Evolutionary conservation across 2,797 vertebrate species (phyloP).

Genomic region (Labroides dimidiatus): DNA sequence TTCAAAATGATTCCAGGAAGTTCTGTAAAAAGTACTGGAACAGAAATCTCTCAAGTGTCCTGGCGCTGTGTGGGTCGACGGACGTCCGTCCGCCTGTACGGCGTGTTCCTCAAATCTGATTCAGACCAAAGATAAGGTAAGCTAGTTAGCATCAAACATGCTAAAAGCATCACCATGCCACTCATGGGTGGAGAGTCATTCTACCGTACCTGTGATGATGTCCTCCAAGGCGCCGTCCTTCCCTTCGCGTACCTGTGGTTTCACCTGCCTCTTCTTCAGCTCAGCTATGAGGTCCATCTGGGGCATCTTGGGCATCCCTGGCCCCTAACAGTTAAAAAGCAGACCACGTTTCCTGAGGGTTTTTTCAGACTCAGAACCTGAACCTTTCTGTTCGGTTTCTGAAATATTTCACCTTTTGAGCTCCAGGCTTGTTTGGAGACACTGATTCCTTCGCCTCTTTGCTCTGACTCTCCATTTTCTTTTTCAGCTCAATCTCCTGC

Average conservation of each 20-base stretch:
- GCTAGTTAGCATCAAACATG: neutral
- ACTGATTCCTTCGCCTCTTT: slow-evolving; percentile 69
- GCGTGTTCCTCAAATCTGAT: slow-evolving; percentile 92
- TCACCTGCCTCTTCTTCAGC: slow-evolving; percentile 96
- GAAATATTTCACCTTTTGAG: slow-evolving; percentile 70
- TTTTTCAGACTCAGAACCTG: too few species aligned
- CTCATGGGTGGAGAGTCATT: neutral
- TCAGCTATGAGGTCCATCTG: slow-evolving; percentile 98
- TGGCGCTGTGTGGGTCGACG: slow-evolving; percentile 84
- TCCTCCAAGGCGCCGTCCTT: slow-evolving; percentile 96
- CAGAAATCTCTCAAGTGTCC: slow-evolving; percentile 74
- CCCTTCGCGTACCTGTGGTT: slow-evolving; percentile 92
- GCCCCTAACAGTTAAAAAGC: slow-evolving; percentile 75
- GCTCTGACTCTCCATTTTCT: slow-evolving; percentile 85
- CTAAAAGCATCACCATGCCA: neutral
- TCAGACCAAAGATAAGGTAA: slow-evolving; percentile 7
- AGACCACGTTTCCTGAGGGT: too few species aligned
- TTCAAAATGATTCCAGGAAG: slow-evolving; percentile 26
- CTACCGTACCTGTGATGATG: slow-evolving; percentile 92
- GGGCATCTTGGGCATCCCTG: slow-evolving; percentile 87
- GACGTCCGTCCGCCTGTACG: slow-evolving; percentile 90
- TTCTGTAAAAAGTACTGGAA: slow-evolving; percentile 1
- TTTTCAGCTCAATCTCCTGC: slow-evolving; percentile 88
- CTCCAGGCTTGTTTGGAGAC: slow-evolving; percentile 52
- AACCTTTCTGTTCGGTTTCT: neutral